These are phyloP conservation scores for Rhingia campestris DNA, from an alignment of 2,888 invertebrate genomes.

Conservation along the genomic window DNA sequence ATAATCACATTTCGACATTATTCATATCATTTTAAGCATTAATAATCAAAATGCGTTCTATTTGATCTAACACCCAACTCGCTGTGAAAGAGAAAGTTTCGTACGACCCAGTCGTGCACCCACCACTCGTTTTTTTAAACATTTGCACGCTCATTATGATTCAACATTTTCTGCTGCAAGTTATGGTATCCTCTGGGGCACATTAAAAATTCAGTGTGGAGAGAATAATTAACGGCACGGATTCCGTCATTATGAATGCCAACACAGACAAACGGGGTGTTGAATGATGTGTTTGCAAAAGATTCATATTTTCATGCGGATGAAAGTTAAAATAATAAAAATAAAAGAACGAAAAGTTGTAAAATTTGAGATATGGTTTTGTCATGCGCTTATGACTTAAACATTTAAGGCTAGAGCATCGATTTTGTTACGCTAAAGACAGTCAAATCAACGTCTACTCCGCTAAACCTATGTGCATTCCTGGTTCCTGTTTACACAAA, in stretches of 20 bases:
- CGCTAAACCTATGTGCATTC: neutral
- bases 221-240: conserved; percentile 27
- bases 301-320: too few species aligned
- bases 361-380: conserved; percentile 1
- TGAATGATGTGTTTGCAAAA: too few species aligned
- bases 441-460: neutral
- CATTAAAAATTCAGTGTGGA: conserved; percentile 21
- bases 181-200: conserved; percentile 5
- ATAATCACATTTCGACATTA: too few species aligned
- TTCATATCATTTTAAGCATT: too few species aligned
- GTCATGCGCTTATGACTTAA: neutral
- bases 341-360: neutral
- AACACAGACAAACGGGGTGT: too few species aligned
- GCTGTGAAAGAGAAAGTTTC: too few species aligned
- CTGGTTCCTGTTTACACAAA: neutral
- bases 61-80: too few species aligned
- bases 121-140: neutral
- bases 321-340: too few species aligned
- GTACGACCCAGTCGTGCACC: too few species aligned
- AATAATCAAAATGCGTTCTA: too few species aligned
- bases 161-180: neutral
- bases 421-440: neutral
- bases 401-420: neutral
- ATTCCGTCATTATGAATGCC: conserved; percentile 15
- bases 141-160: conserved; percentile 4